Base-by-base conservation (phyloP, 2,888 invertebrate genomes). In the Yponomeuta malinellus region DNA sequence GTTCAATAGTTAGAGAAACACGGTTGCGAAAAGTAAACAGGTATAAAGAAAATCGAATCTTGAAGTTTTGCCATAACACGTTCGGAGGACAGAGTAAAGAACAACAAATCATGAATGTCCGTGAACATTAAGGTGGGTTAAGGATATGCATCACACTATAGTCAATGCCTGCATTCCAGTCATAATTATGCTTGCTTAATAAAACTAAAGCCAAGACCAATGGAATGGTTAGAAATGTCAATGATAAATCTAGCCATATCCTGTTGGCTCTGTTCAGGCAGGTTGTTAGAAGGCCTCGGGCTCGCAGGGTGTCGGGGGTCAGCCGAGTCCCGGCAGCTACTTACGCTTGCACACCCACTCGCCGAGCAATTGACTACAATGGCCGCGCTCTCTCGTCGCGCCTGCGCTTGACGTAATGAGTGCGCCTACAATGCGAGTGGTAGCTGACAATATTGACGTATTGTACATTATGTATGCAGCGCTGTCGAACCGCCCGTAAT, bases 281-380 rank as follows among this genome's bases (percentile, higher is more conserved):
- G 68, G 48, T 29, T 37, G 52, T 59, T 5, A 59, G 52, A 59
- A 15, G 15, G 15, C 52, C 52, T 59, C 52, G 15, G 52, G 52
- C 15, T 59, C 63, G n/a, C 9, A 66, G 71, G 48, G 78, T 79
- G 84, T 81, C 85, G 81, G 75, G 83, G 87, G 88, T 87, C 87
- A 86, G 74, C 77, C 76, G 80, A 75, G 76, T 81, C 79, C 76
- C 76, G 75, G 75, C 78, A 82, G 83, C 87, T 85, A 87, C 88
- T 88, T 86, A 86, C 81, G 76, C 82, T 88, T 87, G 89, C 87
- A 90, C 92, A 86, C 91, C 91, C 91, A 90, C 89, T 85, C 86
- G 85, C 85, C 83, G 77, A 81, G 78, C 82, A 82, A 90, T 92
- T 91, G 91, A 91, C 87, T 90, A 91, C 90, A 91, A 91, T 92